Evolutionary conservation across 2,888 invertebrate genomes (phyloP).

Genomic region (Athrips mouffetella): DNA sequence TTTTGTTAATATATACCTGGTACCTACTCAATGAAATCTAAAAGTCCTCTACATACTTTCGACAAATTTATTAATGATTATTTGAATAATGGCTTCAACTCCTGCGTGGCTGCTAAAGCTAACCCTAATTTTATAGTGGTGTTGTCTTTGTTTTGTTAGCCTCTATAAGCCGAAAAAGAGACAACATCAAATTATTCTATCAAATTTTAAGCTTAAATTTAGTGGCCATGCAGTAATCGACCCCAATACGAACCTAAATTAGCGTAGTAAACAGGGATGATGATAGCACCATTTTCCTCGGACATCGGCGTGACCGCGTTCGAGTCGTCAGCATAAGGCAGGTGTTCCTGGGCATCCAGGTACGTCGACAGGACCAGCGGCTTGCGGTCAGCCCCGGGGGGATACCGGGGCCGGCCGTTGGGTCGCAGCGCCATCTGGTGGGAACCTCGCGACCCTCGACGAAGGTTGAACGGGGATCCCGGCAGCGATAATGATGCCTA

Average conservation of each 20-base stretch:
- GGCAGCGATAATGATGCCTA: constrained; percentile 98
- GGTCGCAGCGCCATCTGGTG: constrained; percentile 92
- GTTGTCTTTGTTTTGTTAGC: no score
- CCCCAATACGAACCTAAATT: constrained; percentile 85
- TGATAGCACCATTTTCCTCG: constrained; percentile 97
- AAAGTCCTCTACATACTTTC: no score
- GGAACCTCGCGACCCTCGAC: constrained; percentile 93
- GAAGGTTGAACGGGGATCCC: constrained; percentile 96
- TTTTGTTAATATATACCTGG: no score
- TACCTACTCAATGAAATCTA: no score
- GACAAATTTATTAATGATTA: no score
- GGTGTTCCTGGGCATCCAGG: constrained; percentile 95
- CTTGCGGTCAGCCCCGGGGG: constrained; percentile 92
- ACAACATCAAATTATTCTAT: no score
- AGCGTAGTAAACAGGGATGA: constrained; percentile 93
- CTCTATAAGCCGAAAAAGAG: no score
- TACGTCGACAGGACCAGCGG: constrained; percentile 96
- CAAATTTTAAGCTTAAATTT: no score
- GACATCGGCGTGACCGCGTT: constrained; percentile 98
- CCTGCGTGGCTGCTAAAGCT: no score
- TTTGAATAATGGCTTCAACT: no score
- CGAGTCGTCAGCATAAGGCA: constrained; percentile 98
- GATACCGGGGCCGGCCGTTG: constrained; percentile 88
- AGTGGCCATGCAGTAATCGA: no score
- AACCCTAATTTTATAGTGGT: no score